Percentiles rank a stretch among this genome's conserved stretches.
phyloP scores from a whole-genome alignment of 2,888 invertebrate genomes.

The Phasia obesa region DNA sequence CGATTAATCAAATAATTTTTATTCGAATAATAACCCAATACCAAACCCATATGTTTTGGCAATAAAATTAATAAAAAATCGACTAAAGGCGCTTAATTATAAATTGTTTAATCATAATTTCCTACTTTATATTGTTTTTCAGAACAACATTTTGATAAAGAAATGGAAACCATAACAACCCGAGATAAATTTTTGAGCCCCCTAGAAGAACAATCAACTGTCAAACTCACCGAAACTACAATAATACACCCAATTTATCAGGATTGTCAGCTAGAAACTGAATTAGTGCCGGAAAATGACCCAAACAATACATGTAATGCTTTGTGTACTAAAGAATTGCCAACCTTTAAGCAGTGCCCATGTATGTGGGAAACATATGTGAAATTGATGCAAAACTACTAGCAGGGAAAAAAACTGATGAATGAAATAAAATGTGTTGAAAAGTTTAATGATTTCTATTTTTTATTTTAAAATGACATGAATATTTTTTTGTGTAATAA shows the following conservation, averaged over 20 bases:
- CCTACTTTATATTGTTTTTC: no score
- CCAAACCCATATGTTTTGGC: no score
- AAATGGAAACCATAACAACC: constrained; percentile 6
- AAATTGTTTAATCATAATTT: no score
- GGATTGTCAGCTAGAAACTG: constrained; percentile 13
- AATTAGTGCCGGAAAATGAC: background rate
- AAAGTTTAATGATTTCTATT: constrained; percentile 43
- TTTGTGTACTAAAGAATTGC: constrained; percentile 34
- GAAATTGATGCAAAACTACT: constrained; percentile 61
- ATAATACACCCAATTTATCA: background rate
- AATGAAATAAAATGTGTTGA: background rate
- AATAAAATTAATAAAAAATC: no score
- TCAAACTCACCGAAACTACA: background rate
- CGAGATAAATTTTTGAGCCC: background rate
- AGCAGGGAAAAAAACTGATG: constrained; percentile 27
- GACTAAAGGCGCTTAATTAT: no score
- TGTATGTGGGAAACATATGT: constrained; percentile 75
- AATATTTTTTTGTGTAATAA: constrained; percentile 18
- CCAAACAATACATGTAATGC: no score
- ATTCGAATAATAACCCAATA: no score
- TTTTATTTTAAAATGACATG: constrained; percentile 37
- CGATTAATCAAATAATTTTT: no score
- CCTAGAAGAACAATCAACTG: background rate
- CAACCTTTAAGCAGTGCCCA: constrained; percentile 73
- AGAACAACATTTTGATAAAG: background rate